Conservation (phyloP, 23 tunicate species). For the Trididemnum clinides region DNA sequence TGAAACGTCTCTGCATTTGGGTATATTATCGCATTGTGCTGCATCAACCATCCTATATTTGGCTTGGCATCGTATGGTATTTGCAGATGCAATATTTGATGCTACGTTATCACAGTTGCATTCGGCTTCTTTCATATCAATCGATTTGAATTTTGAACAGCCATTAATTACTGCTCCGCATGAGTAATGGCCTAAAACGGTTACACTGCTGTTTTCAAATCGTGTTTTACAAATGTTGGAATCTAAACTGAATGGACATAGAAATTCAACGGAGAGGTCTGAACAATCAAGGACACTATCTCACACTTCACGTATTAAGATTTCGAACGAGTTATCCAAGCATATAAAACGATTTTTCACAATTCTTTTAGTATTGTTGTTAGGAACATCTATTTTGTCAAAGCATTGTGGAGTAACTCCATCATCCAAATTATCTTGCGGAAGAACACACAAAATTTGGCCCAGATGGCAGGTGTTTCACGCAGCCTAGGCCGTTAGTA, state of each 20-base stretch:
- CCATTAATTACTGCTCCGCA: background rate
- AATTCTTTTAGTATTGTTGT: background rate
- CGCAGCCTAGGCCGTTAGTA: too few species aligned
- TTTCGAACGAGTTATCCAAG: background rate
- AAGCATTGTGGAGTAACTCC: background rate
- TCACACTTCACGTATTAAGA: background rate
- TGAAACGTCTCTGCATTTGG: background rate
- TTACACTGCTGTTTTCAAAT: background rate
- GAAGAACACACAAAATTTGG: slow-evolving; percentile 12
- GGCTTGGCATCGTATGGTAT: background rate
- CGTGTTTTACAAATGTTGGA: background rate
- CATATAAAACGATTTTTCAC: too few species aligned
- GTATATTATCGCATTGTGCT: background rate
- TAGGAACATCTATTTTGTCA: background rate
- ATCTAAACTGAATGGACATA: background rate
- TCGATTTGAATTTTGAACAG: background rate
- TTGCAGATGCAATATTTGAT: background rate
- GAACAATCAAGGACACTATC: background rate
- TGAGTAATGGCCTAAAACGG: background rate
- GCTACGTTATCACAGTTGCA: background rate
- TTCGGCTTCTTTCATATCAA: background rate
- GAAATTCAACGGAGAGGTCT: background rate
- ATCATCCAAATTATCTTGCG: background rate
- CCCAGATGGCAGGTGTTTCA: too few species aligned
- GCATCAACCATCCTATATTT: background rate